Evolutionary conservation across 2,797 vertebrate genomes (phyloP).

Genomic region (Anisognathus igniventris): DNA sequence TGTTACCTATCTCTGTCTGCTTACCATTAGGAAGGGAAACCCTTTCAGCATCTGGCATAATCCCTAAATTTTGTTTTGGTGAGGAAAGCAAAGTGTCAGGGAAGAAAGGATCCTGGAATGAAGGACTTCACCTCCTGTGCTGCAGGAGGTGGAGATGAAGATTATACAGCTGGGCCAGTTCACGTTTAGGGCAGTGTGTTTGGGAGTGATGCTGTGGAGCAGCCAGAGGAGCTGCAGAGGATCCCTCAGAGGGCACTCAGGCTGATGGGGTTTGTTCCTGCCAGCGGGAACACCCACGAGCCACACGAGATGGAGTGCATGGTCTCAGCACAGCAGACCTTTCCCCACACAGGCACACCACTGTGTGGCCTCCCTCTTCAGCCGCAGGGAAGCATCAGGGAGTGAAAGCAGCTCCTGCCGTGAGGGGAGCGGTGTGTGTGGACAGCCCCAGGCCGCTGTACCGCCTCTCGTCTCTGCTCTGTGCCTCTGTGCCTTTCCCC

Average conservation of each 20-base stretch:
- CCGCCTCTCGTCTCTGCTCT: too few species aligned
- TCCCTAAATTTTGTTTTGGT: not conserved
- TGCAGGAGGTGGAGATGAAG: not conserved
- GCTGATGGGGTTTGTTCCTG: not conserved
- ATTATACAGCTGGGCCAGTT: not conserved
- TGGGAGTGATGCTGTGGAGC: not conserved
- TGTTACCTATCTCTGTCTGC: not conserved
- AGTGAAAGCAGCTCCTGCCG: too few species aligned
- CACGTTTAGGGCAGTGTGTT: not conserved
- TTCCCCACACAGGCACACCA: not conserved
- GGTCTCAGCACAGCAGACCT: not conserved
- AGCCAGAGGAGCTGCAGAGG: not conserved
- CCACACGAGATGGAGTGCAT: not conserved
- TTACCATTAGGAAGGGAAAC: not conserved
- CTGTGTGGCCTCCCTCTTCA: not conserved
- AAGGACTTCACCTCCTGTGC: not conserved
- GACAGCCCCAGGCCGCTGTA: too few species aligned
- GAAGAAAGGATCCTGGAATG: not conserved
- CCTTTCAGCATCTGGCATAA: not conserved
- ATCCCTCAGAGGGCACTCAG: not conserved
- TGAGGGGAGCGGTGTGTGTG: too few species aligned
- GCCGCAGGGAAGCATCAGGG: not conserved
- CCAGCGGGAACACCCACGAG: not conserved
- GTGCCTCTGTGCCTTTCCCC: too few species aligned
- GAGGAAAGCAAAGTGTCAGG: not conserved